Percentiles rank a stretch among this genome's conserved stretches.
These are phyloP conservation scores for Halichoerus grypus DNA, from an alignment of 2,113 vertebrate species.

Conservation along the genomic window DNA sequence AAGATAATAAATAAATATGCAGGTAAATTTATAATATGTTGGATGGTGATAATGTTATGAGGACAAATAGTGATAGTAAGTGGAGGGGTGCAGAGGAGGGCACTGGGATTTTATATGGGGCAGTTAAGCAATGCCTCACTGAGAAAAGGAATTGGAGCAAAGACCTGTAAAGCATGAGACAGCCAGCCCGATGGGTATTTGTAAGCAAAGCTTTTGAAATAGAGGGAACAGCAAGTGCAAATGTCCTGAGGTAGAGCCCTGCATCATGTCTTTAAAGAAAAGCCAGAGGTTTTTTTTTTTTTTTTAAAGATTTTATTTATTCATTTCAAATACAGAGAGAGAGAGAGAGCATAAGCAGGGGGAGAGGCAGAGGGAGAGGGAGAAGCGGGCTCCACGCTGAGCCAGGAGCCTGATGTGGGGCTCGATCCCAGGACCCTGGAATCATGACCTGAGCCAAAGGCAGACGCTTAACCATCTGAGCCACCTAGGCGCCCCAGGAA, in stretches of 20 bases:
- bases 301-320: no score
- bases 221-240: not conserved
- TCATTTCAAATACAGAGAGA: no score
- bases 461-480: no score
- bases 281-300: not conserved
- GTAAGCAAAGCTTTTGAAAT: not conserved
- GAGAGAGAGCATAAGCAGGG: no score
- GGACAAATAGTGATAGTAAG: not conserved
- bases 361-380: no score
- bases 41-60: not conserved
- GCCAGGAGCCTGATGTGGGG: no score
- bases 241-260: not conserved
- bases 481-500: not conserved
- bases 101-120: not conserved
- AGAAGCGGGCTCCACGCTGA: no score
- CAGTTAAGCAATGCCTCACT: not conserved
- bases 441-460: no score
- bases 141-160: not conserved
- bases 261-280: not conserved
- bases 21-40: not conserved
- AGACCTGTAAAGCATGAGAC: not conserved
- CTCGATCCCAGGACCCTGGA: no score
- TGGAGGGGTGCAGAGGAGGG: not conserved
- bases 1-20: not conserved
- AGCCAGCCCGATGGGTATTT: not conserved